Evolutionary conservation across 2,797 vertebrate species (phyloP), one percentile per base, ranked within the genome.

Genomic region (Loriculus beryllinus): DNA sequence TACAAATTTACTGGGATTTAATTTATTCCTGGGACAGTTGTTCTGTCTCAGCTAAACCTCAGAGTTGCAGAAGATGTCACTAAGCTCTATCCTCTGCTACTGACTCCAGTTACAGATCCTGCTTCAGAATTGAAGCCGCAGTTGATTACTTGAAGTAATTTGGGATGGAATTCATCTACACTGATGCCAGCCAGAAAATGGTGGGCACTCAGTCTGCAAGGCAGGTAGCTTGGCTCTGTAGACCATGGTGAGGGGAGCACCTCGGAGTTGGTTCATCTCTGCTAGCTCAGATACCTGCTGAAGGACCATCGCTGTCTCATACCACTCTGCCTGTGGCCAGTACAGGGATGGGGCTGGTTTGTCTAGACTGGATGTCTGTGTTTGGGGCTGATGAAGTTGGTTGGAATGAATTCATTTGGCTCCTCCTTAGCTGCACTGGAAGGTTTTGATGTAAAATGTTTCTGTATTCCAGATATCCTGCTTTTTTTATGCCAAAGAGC

Each of bases 71-170:
- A 85, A 91, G 91, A 60, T 82, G 79, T 60, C 69, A 10, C 40
- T 31, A 12, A 86, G 17, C 45, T 77, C 67, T 88, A 1, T 71
- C 71, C 68, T 92, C 91, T 75, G 62, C 67, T 82, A 5, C 81
- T 76, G 54, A 40, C 70, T 86, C 80, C 63, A 60, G 52, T 87
- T 95, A 95, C 82, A 96, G 92, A 93, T 89, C 90, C 93, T 91
- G 90, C 90, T 93, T 94, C 96, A 97, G 80, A 96, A 96, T 82
- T 96, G 94, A 88, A 96, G 95, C 91, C 59, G 49, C 28, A 47
- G 90, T 90, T 86, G 94, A 95, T 94, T 97, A 97, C 90, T 95
- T 97, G 95, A 96, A 95, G 88, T 95, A 85, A 93, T 93, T 92
- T 82, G 85, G 77, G 93, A 68, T 72, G 90, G 91, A 81, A 86